Conservation (phyloP, 2,113 vertebrate species). For the Myodes glareolus region DNA sequence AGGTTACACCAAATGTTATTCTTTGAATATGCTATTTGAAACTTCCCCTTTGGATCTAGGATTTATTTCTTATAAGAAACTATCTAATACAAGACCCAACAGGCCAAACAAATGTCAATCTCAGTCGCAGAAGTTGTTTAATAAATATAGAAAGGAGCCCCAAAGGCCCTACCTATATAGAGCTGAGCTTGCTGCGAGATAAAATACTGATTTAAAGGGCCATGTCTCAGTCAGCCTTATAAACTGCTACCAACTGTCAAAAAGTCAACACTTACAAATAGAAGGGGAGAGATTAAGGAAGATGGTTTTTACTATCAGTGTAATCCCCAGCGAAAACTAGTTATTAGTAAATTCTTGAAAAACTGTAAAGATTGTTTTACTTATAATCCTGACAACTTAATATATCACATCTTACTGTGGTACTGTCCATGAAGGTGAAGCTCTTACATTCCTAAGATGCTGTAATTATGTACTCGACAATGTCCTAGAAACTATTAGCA, state of each 20-base stretch:
- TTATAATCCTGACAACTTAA: conserved; percentile 27
- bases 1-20: conserved; percentile 41
- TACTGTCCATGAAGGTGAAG: conserved; percentile 2
- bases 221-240: background rate
- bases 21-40: conserved; percentile 51
- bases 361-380: conserved; percentile 31
- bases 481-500: conserved; percentile 26
- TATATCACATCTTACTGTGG: conserved; percentile 37
- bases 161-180: background rate
- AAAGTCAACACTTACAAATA: conserved; percentile 18
- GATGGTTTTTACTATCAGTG: conserved; percentile 22
- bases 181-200: conserved; percentile 4
- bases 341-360: conserved; percentile 22
- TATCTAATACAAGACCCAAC: background rate
- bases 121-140: conserved; percentile 36
- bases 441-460: conserved; percentile 3
- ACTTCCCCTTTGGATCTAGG: background rate
- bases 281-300: background rate
- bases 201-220: background rate
- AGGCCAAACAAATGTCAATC: conserved; percentile 46
- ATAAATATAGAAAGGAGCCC: conserved; percentile 29
- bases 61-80: conserved; percentile 41
- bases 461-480: conserved; percentile 6
- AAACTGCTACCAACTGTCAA: background rate
- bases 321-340: background rate